Conservation (phyloP, 1,140 invertebrate genomes). For the Copidosoma floridanum region DNA sequence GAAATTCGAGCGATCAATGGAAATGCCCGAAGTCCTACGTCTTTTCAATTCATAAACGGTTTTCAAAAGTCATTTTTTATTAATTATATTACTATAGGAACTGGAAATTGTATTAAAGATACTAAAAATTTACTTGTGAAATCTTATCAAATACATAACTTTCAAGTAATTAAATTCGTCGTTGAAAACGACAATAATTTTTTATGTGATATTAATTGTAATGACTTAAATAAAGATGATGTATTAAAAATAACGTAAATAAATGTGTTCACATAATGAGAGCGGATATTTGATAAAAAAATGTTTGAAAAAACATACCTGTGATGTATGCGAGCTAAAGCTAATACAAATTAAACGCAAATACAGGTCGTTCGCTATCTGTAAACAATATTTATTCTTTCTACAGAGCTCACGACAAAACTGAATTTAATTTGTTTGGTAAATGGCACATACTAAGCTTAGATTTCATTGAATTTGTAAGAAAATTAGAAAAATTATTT, state of each 20-base stretch:
- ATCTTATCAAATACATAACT: too few species aligned
- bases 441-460: not conserved
- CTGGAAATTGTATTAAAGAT: not conserved
- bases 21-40: not conserved
- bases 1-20: not conserved
- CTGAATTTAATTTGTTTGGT: not conserved
- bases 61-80: not conserved
- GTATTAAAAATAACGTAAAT: too few species aligned
- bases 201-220: too few species aligned
- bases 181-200: not conserved
- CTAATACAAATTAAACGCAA: not conserved
- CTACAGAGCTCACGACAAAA: not conserved
- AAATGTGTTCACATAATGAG: not conserved
- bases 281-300: not conserved
- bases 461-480: not conserved
- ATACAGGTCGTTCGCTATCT: not conserved
- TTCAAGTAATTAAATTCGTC: too few species aligned
- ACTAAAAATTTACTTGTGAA: too few species aligned
- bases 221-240: too few species aligned
- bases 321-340: not conserved
- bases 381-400: not conserved
- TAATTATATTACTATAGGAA: not conserved
- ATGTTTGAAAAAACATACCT: not conserved
- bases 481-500: not conserved
- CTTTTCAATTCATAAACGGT: not conserved